Percentiles rank a stretch among this genome's conserved stretches.
These are phyloP conservation scores for Doryteuthis pealeii DNA, from an alignment of 1,140 invertebrate genomes.

Conservation along the genomic window DNA sequence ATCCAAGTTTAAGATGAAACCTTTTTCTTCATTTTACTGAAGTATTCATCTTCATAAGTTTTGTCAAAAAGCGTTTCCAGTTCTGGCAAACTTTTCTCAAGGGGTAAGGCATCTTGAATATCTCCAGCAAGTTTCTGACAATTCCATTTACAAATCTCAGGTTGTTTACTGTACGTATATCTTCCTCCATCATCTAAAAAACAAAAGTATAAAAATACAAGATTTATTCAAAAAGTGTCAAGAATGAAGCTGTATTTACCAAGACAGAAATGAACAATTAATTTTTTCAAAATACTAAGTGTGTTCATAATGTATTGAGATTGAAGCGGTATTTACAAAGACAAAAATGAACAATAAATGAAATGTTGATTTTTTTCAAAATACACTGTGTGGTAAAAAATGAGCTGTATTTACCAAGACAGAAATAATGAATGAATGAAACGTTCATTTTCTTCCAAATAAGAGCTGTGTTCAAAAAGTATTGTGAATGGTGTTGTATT, in stretches of 20 bases:
- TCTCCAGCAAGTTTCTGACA: slow-evolving; percentile 67
- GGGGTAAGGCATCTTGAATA: slow-evolving; percentile 62
- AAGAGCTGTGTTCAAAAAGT: too few species aligned
- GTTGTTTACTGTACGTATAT: slow-evolving; percentile 63
- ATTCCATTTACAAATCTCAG: slow-evolving; percentile 68
- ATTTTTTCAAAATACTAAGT: too few species aligned
- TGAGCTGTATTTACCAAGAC: not conserved
- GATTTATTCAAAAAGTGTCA: too few species aligned
- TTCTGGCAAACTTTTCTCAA: slow-evolving; percentile 36
- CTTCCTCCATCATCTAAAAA: slow-evolving; percentile 65
- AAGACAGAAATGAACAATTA: too few species aligned
- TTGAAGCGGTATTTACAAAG: too few species aligned
- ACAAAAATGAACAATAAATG: too few species aligned
- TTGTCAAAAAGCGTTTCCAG: slow-evolving; percentile 46
- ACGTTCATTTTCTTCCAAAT: too few species aligned
- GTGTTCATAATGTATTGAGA: too few species aligned
- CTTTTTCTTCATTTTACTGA: slow-evolving; percentile 47
- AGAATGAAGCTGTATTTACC: too few species aligned
- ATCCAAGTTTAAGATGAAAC: too few species aligned
- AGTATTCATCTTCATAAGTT: slow-evolving; percentile 38
- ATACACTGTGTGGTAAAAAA: slow-evolving; percentile 1
- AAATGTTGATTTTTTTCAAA: not conserved
- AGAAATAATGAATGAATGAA: not conserved
- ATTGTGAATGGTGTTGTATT: too few species aligned
- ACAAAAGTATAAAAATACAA: not conserved